Evolutionary conservation across 2,888 invertebrate genomes (phyloP).

Genomic region (Lasiommata megera): DNA sequence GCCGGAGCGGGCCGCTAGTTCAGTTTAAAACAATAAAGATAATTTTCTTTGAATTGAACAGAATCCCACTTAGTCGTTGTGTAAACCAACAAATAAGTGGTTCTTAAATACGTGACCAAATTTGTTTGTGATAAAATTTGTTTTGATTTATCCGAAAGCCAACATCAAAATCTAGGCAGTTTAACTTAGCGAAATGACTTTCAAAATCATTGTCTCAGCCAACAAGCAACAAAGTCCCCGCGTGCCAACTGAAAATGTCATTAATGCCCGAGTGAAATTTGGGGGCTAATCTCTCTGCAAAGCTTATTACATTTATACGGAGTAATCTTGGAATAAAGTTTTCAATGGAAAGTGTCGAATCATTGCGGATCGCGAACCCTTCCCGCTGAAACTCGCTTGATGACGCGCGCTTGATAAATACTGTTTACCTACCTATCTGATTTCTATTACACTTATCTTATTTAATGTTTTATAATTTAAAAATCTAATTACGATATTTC

Average conservation of each 20-base stretch:
- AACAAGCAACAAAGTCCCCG: conserved; percentile 58
- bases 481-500: too few relatives aligned
- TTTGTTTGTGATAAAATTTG: conserved; percentile 19
- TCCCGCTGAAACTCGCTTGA: conserved; percentile 61
- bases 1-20: too few relatives aligned
- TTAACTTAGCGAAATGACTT: conserved; percentile 67
- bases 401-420: conserved; percentile 35
- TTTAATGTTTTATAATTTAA: too few relatives aligned
- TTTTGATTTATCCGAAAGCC: conserved; percentile 30
- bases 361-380: conserved; percentile 77
- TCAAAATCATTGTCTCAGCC: conserved; percentile 74
- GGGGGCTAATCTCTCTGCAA: conserved; percentile 79
- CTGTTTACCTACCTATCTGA: conserved; percentile 9
- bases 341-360: conserved; percentile 78
- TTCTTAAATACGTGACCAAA: not conserved
- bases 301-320: conserved; percentile 81
- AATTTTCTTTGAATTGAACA: too few relatives aligned
- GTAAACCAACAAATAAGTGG: too few relatives aligned
- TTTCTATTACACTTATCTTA: too few relatives aligned
- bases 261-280: conserved; percentile 80
- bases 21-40: too few relatives aligned
- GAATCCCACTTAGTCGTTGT: too few relatives aligned
- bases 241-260: conserved; percentile 77
- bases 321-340: conserved; percentile 81
- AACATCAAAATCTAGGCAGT: conserved; percentile 34